Evolutionary conservation across 1,140 invertebrate genomes (phyloP).

Genomic region (Neodiprion fabricii): DNA sequence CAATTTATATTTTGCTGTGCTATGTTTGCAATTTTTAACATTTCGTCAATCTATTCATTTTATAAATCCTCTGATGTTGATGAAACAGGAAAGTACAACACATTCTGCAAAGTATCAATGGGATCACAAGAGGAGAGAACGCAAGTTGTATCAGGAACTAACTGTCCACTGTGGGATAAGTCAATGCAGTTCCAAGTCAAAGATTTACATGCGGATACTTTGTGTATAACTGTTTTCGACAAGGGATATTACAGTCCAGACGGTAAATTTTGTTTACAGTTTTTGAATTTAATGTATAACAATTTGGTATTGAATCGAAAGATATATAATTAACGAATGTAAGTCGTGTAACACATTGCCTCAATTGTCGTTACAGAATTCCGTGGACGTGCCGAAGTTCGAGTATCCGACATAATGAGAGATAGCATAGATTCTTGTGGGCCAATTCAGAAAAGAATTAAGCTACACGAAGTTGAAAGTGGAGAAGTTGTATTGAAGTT

Average conservation of each 20-base stretch:
- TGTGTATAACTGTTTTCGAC: conserved; percentile 81
- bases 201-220: conserved; percentile 75
- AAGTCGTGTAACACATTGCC: neutral
- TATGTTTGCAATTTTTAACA: too few relatives aligned
- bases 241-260: conserved; percentile 80
- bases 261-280: conserved; percentile 61
- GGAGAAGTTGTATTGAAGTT: conserved; percentile 78
- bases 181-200: conserved; percentile 86
- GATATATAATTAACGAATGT: conserved; percentile 3
- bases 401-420: conserved; percentile 71
- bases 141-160: conserved; percentile 65
- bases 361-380: conserved; percentile 67
- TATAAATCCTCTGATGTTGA: too few relatives aligned
- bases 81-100: conserved; percentile 61
- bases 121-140: conserved; percentile 80
- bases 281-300: conserved; percentile 1
- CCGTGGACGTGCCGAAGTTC: conserved; percentile 77
- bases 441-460: conserved; percentile 74
- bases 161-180: conserved; percentile 76
- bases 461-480: conserved; percentile 73
- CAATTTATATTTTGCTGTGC: too few relatives aligned
- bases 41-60: too few relatives aligned
- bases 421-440: conserved; percentile 69
- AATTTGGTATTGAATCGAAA: neutral
- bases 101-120: conserved; percentile 82